phyloP scores from a whole-genome alignment of 2,797 vertebrate genomes.

The Lacerta viridis region DNA sequence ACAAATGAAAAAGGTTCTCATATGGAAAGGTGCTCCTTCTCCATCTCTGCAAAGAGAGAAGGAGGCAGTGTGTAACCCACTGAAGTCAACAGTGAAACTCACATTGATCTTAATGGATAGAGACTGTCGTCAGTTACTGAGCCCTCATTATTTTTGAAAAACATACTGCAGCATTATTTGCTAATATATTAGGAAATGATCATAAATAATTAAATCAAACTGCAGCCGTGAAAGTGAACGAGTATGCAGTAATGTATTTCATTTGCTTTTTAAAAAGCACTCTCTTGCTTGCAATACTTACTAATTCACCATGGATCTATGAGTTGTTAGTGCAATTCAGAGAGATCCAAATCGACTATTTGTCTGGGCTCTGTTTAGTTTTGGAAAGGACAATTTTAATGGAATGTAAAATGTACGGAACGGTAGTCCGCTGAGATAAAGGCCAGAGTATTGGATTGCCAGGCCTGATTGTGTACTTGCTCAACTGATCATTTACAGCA shows the following conservation, averaged over 20 bases:
- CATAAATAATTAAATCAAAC: constrained; percentile 34
- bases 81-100: not conserved
- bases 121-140: not conserved
- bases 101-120: constrained; percentile 6
- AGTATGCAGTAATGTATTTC: not conserved
- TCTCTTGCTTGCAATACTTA: constrained; percentile 21
- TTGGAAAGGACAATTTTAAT: not conserved
- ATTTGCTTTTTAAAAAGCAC: not conserved
- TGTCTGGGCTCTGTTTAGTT: fast-evolving
- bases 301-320: constrained; percentile 17
- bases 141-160: constrained; percentile 23
- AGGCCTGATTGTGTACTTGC: constrained; percentile 42
- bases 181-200: constrained; percentile 24
- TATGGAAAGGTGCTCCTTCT: not conserved
- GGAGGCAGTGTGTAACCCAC: not conserved
- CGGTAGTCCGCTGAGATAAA: constrained; percentile 30
- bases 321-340: constrained; percentile 15
- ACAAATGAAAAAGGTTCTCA: not conserved
- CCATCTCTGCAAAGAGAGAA: not conserved
- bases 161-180: not conserved
- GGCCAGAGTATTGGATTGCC: constrained; percentile 32
- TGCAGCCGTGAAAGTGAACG: constrained; percentile 1
- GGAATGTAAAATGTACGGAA: not conserved
- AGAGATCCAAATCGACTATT: not conserved
- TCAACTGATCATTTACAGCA: constrained; percentile 51